Conservation (phyloP, 2,113 vertebrate genomes). For the Lucifuga dentata region DNA sequence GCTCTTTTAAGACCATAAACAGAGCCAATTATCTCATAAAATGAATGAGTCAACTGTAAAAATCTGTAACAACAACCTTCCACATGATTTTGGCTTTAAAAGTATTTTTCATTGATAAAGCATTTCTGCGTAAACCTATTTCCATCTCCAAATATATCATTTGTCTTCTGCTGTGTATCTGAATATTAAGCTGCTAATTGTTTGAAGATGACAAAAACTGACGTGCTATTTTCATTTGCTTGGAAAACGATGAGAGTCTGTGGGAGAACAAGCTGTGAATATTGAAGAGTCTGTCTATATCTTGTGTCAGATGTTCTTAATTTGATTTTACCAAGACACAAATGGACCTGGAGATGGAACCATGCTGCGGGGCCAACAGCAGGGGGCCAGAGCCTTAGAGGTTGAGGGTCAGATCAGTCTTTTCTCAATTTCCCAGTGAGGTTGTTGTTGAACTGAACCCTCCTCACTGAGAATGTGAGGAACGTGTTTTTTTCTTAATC, state of each 20-base stretch:
- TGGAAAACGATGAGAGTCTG: slow-evolving; percentile 58
- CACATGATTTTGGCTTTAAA: slow-evolving; percentile 2
- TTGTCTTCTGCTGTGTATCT: slow-evolving; percentile 52
- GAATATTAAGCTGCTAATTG: slow-evolving; percentile 73
- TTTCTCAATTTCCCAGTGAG: slow-evolving; percentile 57
- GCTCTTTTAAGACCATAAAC: slow-evolving; percentile 45
- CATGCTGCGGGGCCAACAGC: slow-evolving; percentile 52
- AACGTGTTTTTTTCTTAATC: slow-evolving; percentile 41
- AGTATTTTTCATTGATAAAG: slow-evolving; percentile 13
- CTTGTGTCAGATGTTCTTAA: slow-evolving; percentile 78
- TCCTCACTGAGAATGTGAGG: slow-evolving; percentile 60
- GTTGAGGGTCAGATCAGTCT: slow-evolving; percentile 58
- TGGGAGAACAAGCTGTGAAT: slow-evolving; percentile 77
- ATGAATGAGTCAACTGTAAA: slow-evolving; percentile 4
- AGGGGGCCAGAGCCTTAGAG: slow-evolving; percentile 71
- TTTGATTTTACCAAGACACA: slow-evolving; percentile 73
- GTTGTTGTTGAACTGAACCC: slow-evolving; percentile 1
- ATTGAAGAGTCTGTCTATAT: slow-evolving; percentile 76
- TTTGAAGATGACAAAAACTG: slow-evolving; percentile 51
- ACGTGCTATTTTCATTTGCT: slow-evolving; percentile 66
- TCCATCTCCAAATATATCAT: slow-evolving; percentile 32
- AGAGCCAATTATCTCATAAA: slow-evolving; percentile 20
- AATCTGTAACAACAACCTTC: slow-evolving; percentile 21
- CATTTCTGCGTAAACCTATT: slow-evolving; percentile 9
- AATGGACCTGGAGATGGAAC: slow-evolving; percentile 72